Percentiles rank a stretch among this genome's conserved stretches.
phyloP scores from a whole-genome alignment of 2,888 invertebrate genomes.

The Acleris emargana region DNA sequence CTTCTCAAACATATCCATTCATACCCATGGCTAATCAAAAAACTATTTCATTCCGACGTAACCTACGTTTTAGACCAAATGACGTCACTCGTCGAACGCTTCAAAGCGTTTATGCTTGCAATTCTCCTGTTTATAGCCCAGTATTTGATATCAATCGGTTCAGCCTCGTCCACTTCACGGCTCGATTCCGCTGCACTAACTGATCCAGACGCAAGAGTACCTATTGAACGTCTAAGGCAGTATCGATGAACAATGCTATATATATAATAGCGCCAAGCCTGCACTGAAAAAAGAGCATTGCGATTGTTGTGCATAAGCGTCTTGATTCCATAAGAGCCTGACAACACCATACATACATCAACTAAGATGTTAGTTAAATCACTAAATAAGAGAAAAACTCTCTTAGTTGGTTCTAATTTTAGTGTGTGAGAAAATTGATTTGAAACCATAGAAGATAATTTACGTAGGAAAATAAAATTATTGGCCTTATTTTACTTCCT shows the following conservation, averaged over 20 bases:
- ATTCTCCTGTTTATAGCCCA: slow-evolving; percentile 1
- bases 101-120: background rate
- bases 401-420: no score
- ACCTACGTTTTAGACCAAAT: background rate
- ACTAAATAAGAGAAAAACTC: no score
- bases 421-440: background rate
- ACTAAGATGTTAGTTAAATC: no score
- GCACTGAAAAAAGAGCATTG: no score
- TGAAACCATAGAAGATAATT: no score
- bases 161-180: slow-evolving; percentile 4
- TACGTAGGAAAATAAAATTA: no score
- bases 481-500: no score
- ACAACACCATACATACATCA: no score
- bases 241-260: background rate
- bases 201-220: background rate
- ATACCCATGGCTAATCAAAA: no score
- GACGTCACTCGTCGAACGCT: background rate
- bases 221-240: slow-evolving; percentile 5
- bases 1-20: no score
- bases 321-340: no score
- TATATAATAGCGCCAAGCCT: background rate
- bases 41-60: background rate
- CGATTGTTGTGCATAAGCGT: no score
- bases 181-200: slow-evolving; percentile 7
- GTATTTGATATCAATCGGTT: slow-evolving; percentile 4